Evolutionary conservation across 2,888 invertebrate species (phyloP), one percentile per base, ranked within the genome.

Genomic region (Hipparchia semele): DNA sequence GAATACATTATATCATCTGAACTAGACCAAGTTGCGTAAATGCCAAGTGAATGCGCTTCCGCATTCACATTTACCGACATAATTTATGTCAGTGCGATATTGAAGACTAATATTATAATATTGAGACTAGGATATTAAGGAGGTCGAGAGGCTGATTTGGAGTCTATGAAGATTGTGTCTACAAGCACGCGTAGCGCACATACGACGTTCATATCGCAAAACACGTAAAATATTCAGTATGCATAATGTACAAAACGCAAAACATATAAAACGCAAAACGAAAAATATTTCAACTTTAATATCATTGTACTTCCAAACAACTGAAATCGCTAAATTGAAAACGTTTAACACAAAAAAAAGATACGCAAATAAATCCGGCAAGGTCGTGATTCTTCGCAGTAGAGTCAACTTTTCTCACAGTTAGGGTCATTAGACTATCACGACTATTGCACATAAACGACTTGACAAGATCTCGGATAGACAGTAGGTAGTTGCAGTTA

Each of bases 1-100:
- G 59, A 68, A 70, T 68, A 71, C 53, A 73, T 68, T 62, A 70
- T 73, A 70, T 68, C 70, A 75, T 68, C 51, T 70, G 60, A 51
- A 69, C n/a, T 61, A 65, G 68, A 70, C 58, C 51, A 45, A 65
- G 39, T 75, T 73, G 67, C 73, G 75, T 70, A 75, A 75, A 70
- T 46, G 54, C 51, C 23, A 59, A 73, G 75, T 73, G 75, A 75
- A 75, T 75, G 75, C 75, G 70, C 70, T 75, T 73, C 59, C 45
- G 71, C 73, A 71, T 75, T 75, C 75, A 73, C 68, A 74, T 70
- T 69, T 69, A 23, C 74, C 65, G 66, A 69, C 61, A 53, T 75
- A 8, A n/a, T 62, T 54, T 53, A 33, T 65, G 51, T 7, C 51
- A 33, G 65, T 53, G 13, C 6, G 23, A 51, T 53, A 53, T 65